Evolutionary conservation across 2,888 invertebrate genomes (phyloP), one percentile per base, ranked within the genome.

Genomic region (Cosmopolites sordidus): DNA sequence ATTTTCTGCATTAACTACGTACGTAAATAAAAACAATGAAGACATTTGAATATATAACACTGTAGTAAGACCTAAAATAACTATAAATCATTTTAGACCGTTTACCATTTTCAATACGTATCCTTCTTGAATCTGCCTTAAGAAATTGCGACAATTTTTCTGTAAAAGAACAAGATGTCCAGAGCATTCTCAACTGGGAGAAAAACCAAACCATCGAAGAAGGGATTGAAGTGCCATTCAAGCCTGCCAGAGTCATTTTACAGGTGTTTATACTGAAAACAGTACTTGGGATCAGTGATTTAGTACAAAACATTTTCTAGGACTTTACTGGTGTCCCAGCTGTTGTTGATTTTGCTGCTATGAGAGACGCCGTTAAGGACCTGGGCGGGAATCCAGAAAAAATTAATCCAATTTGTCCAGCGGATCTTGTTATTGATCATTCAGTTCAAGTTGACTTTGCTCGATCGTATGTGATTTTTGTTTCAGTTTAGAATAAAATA

Each of bases 301-400:
- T n/a, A n/a, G 38, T n/a, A 12, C n/a, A n/a, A n/a, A n/a, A n/a
- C n/a, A n/a, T n/a, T n/a, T 70, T 27, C 8, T 48, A 92, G 89
- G 92, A 93, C 71, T 83, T 92, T 60, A 99, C 97, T 11, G 98
- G 98, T 2, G 97, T 99, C 0, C 98, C 98, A 1, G 97, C 96
- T 0, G 94, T 99, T 16, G 98, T 99, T 0, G 98, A 99, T 75
- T 94, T 99, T 76, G 98, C 98, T 11, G 95, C 96, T 1, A 98
- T 99, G 98, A 79, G 98, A 54, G 96, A 97, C 74, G 95, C 96
- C 0, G 92, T 99, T 0, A 83, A 87, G 62, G 76, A 79, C 16
- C 76, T 98, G 2, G 89, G 89, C 0, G 96, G 95, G 0, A 81
- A 97, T 76, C 90, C 96, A 0, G 81, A 92, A 63, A 89, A 87